Evolutionary conservation across 2,113 vertebrate genomes (phyloP).

Genomic region (Furnarius figulus): DNA sequence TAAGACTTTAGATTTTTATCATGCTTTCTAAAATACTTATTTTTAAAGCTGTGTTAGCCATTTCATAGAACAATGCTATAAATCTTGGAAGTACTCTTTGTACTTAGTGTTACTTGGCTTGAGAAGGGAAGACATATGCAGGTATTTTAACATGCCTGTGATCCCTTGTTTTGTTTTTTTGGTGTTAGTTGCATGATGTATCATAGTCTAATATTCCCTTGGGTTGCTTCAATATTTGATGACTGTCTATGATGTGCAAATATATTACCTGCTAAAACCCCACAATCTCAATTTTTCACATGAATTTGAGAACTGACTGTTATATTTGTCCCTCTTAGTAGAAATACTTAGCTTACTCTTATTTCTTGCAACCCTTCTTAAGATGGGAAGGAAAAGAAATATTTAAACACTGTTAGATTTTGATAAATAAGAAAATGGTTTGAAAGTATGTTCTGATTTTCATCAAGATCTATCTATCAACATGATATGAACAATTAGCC

Average conservation of each 20-base stretch:
- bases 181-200: background rate
- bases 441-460: background rate
- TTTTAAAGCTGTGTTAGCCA: background rate
- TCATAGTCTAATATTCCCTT: background rate
- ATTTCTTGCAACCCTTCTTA: background rate
- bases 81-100: background rate
- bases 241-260: background rate
- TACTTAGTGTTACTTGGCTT: background rate
- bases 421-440: background rate
- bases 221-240: background rate
- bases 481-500: background rate
- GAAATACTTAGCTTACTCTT: background rate
- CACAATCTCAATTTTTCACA: background rate
- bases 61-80: background rate
- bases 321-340: background rate
- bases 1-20: background rate
- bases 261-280: background rate
- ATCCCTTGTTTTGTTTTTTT: background rate
- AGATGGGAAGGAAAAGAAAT: background rate
- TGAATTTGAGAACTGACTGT: background rate
- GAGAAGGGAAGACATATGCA: background rate
- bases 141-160: background rate
- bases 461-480: background rate
- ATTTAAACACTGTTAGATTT: background rate
- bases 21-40: background rate